Evolutionary conservation across 2,113 vertebrate species (phyloP).

Genomic region (Oncorhynchus nerka): DNA sequence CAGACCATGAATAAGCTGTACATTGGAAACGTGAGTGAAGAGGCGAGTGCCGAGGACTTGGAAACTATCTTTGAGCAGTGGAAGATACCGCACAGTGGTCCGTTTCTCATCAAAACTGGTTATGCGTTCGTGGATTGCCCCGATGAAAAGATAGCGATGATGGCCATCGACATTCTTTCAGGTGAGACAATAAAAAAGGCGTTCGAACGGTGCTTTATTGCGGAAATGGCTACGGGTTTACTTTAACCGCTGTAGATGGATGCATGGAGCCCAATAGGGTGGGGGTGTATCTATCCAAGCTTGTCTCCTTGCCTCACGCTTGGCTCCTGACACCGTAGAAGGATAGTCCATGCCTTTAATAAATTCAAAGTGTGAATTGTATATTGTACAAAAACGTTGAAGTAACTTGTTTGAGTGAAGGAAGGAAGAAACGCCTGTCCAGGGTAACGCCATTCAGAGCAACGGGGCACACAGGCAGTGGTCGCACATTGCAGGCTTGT

Average conservation of each 20-base stretch:
- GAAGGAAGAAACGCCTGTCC: slow-evolving; percentile 12
- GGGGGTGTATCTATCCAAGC: slow-evolving; percentile 50
- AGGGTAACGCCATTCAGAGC: slow-evolving; percentile 23
- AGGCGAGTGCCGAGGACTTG: slow-evolving; percentile 90
- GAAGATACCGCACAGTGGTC: slow-evolving; percentile 92
- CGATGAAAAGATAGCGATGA: slow-evolving; percentile 96
- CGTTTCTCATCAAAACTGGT: slow-evolving; percentile 93
- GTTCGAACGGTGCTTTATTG: slow-evolving; percentile 28
- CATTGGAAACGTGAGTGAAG: slow-evolving; percentile 95
- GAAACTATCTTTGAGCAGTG: slow-evolving; percentile 96
- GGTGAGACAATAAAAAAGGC: slow-evolving; percentile 76
- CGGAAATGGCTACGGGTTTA: slow-evolving; percentile 18
- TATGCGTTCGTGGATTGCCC: slow-evolving; percentile 99
- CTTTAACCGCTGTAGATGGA: slow-evolving; percentile 30
- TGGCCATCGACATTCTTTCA: slow-evolving; percentile 97
- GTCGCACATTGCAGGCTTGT: slow-evolving; percentile 32
- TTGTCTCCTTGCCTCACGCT: slow-evolving; percentile 39
- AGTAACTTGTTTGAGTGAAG: slow-evolving; percentile 25
- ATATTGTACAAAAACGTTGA: slow-evolving; percentile 29
- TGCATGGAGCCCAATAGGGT: slow-evolving; percentile 36
- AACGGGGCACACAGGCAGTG: slow-evolving; percentile 35
- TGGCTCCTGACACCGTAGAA: slow-evolving; percentile 61
- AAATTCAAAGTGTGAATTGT: slow-evolving; percentile 22
- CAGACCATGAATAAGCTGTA: slow-evolving; percentile 98
- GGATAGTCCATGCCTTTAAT: slow-evolving; percentile 25